A percentile compares a stretch with the other conserved stretches of the same genome.
phyloP scores from a whole-genome alignment of 2,797 vertebrate species.

The Typhlichthys subterraneus region DNA sequence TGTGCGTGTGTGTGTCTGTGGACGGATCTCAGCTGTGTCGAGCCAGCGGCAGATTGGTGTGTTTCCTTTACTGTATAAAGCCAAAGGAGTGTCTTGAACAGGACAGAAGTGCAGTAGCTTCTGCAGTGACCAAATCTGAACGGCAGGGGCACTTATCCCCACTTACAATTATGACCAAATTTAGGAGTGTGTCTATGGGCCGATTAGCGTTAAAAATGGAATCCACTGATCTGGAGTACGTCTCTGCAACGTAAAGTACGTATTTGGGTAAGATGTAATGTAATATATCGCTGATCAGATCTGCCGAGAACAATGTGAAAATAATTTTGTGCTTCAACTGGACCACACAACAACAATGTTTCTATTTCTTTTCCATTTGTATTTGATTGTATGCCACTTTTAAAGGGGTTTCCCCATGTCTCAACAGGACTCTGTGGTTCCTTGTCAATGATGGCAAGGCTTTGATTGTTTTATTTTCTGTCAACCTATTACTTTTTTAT shows the following conservation, averaged over 20 bases:
- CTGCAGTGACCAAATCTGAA: slow-evolving; percentile 86
- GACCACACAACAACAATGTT: slow-evolving; percentile 75
- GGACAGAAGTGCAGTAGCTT: slow-evolving; percentile 69
- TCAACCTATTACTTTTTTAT: slow-evolving; percentile 85
- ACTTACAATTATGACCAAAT: slow-evolving; percentile 69
- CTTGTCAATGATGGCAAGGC: slow-evolving; percentile 76
- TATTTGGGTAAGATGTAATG: slow-evolving; percentile 45
- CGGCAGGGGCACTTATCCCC: slow-evolving; percentile 63
- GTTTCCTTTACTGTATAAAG: slow-evolving; percentile 58
- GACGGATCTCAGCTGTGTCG: no score
- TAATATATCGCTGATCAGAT: slow-evolving; percentile 67
- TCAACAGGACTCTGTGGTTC: slow-evolving; percentile 34
- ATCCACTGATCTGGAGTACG: slow-evolving; percentile 67
- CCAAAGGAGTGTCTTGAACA: slow-evolving; percentile 86
- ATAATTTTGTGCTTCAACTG: slow-evolving; percentile 80
- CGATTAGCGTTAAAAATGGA: slow-evolving; percentile 59
- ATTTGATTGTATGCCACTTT: slow-evolving; percentile 83
- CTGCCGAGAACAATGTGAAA: slow-evolving; percentile 82
- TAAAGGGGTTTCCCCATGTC: slow-evolving; percentile 44
- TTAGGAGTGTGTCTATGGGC: slow-evolving; percentile 71
- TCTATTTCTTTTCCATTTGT: slow-evolving; percentile 47
- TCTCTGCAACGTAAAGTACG: slow-evolving; percentile 52
- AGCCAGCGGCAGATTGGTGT: no score
- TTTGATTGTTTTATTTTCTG: slow-evolving; percentile 82
- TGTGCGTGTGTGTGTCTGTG: no score